phyloP scores from a whole-genome alignment of 2,113 vertebrate species.

The Reinhardtius hippoglossoides region DNA sequence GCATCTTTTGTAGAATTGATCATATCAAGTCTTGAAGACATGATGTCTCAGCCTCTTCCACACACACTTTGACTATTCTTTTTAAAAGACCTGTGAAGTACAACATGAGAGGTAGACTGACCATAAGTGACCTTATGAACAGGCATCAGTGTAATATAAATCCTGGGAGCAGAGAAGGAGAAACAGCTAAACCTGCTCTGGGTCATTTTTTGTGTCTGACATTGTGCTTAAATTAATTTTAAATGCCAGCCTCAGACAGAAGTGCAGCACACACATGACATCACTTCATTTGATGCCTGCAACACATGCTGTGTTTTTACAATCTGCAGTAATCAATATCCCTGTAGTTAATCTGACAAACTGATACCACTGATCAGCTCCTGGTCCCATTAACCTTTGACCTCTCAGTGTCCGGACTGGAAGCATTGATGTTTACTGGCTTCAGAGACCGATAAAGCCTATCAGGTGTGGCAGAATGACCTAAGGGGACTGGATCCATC shows the following conservation, averaged over 20 bases:
- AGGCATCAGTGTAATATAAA: neutral
- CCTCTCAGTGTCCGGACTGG: neutral
- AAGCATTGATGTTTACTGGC: neutral
- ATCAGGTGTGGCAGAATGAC: conserved; percentile 4
- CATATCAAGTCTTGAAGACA: neutral
- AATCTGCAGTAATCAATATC: conserved; percentile 4
- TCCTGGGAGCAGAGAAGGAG: neutral
- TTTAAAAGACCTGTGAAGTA: neutral
- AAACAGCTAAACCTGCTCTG: neutral
- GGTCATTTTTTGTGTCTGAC: neutral
- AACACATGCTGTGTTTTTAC: neutral
- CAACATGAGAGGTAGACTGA: neutral
- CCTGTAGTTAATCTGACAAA: conserved; percentile 17
- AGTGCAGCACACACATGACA: neutral
- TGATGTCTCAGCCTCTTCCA: neutral
- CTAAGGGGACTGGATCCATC: conserved; percentile 24
- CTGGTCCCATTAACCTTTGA: conserved; percentile 33
- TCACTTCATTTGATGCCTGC: neutral
- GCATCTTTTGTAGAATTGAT: no score
- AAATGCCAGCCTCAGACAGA: neutral
- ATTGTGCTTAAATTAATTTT: neutral
- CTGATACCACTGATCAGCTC: conserved; percentile 21
- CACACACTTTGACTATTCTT: neutral
- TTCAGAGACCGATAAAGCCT: neutral
- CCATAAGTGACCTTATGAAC: neutral